Conservation (phyloP, 2,113 vertebrate species). For the Ramphastos sulfuratus region DNA sequence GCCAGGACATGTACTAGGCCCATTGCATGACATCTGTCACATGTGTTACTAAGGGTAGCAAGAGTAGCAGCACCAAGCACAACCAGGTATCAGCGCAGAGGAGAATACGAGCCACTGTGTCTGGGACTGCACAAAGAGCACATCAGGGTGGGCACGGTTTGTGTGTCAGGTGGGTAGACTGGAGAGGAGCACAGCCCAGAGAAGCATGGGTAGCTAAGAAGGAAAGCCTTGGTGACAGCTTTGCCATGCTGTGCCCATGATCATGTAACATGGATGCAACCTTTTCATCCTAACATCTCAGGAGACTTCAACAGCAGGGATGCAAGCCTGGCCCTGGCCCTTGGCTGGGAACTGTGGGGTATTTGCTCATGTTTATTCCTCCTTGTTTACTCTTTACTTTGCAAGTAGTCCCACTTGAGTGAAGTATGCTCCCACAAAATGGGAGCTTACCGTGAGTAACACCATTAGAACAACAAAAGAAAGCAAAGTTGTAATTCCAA, state of each 20-base stretch:
- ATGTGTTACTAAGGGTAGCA: accelerated
- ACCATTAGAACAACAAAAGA: background rate
- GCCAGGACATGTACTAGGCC: too few species aligned
- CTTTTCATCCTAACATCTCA: background rate
- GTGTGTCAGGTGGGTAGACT: background rate
- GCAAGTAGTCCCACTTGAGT: background rate
- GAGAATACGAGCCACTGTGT: background rate
- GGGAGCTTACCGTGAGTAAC: background rate
- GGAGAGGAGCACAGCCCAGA: background rate
- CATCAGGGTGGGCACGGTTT: accelerated
- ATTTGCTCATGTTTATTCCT: background rate
- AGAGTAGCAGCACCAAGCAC: too few species aligned
- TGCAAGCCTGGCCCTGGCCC: background rate
- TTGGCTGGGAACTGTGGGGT: background rate
- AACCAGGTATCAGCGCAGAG: background rate
- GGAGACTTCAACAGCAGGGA: background rate
- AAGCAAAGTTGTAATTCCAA: background rate
- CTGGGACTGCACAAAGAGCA: background rate
- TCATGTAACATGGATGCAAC: background rate
- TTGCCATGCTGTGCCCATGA: accelerated
- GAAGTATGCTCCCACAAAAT: background rate
- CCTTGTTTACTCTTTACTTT: background rate
- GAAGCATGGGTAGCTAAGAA: accelerated
- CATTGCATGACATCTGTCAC: background rate
- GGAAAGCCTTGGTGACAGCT: background rate